phyloP scores from a whole-genome alignment of 2,888 invertebrate genomes.

The Ceramica pisi region DNA sequence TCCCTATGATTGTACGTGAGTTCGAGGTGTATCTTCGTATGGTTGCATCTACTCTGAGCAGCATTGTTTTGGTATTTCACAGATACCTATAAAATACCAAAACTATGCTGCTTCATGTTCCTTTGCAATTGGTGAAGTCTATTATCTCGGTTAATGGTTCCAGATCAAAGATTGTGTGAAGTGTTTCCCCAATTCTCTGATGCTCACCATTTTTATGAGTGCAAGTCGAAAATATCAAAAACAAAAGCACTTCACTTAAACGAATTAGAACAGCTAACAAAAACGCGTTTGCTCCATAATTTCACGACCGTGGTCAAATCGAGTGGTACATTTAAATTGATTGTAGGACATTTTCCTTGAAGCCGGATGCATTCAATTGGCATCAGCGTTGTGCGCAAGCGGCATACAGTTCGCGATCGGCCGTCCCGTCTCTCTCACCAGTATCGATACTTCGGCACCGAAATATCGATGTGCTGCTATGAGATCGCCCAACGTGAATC shows the following conservation, averaged over 20 bases:
- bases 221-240: neutral
- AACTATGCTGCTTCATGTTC: too few relatives aligned
- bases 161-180: neutral
- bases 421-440: constrained; percentile 75
- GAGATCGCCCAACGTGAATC: neutral
- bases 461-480: constrained; percentile 28
- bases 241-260: neutral
- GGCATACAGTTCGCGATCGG: constrained; percentile 81
- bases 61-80: neutral
- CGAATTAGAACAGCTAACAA: constrained; percentile 24
- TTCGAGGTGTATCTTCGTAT: neutral
- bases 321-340: constrained; percentile 88
- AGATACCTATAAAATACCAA: too few relatives aligned
- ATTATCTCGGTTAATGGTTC: neutral
- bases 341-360: constrained; percentile 89
- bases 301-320: constrained; percentile 83
- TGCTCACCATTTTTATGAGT: neutral
- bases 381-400: constrained; percentile 79
- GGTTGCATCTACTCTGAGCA: neutral
- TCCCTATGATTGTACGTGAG: neutral
- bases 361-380: constrained; percentile 90
- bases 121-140: too few relatives aligned
- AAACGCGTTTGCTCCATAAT: constrained; percentile 56
- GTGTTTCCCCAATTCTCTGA: neutral
- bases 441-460: constrained; percentile 51